phyloP scores from a whole-genome alignment of 1,140 invertebrate genomes.

The Micrasema longulum region DNA sequence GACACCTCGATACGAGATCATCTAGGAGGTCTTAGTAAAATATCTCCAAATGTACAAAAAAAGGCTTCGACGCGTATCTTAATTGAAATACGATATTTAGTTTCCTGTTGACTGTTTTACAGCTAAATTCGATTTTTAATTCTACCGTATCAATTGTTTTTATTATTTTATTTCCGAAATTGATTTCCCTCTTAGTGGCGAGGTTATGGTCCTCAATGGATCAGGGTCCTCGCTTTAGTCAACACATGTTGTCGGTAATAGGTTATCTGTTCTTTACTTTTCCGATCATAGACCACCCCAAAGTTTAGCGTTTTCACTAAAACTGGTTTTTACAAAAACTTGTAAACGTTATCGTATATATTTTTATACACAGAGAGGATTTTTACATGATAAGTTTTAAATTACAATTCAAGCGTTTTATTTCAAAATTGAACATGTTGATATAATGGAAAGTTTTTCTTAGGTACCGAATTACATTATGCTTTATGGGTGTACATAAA shows the following conservation, averaged over 20 bases:
- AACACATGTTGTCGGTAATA: slow-evolving; percentile 26
- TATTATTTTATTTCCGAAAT: slow-evolving; percentile 6
- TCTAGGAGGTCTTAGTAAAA: slow-evolving; percentile 30
- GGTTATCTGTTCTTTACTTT: slow-evolving; percentile 8
- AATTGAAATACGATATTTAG: slow-evolving; percentile 36
- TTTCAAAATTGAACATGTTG: too few relatives aligned
- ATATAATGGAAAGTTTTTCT: too few relatives aligned
- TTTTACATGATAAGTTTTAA: too few relatives aligned
- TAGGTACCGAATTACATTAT: too few relatives aligned
- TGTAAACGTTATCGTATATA: too few relatives aligned
- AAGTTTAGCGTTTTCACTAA: slow-evolving; percentile 32
- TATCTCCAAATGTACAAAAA: slow-evolving; percentile 11
- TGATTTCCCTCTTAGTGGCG: background rate
- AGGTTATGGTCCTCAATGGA: background rate
- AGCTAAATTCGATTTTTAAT: background rate
- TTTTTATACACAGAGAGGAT: too few relatives aligned
- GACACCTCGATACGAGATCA: background rate
- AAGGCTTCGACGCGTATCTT: slow-evolving; percentile 19
- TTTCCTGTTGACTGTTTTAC: slow-evolving; percentile 28
- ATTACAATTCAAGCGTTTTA: too few relatives aligned
- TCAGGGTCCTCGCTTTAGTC: slow-evolving; percentile 31
- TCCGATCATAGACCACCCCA: slow-evolving; percentile 31
- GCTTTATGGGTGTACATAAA: too few relatives aligned
- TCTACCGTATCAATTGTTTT: slow-evolving; percentile 7
- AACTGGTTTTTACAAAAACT: too few relatives aligned